Evolutionary conservation across 1,140 invertebrate species (phyloP), one percentile per base, ranked within the genome.

Genomic region (Tyrophagus putrescentiae): DNA sequence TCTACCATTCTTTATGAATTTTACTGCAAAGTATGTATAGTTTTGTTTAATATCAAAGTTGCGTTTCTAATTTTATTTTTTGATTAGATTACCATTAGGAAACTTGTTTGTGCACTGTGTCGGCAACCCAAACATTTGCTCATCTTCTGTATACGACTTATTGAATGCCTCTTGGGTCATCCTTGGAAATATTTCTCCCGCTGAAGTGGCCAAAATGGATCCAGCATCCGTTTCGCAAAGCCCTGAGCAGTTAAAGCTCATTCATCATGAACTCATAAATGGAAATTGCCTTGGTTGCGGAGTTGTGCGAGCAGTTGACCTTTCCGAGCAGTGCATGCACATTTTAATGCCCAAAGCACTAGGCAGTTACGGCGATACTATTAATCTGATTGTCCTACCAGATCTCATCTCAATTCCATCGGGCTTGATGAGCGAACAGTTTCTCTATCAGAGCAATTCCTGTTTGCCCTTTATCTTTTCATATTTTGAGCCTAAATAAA

Each of bases 151-250:
- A 13, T 31, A 29, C 16, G 53, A 62, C 42, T 13, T 64, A 27
- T 34, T 64, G 13, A 50, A 57, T 25, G 11, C 25, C 18, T 62
- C 63, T 13, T 64, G 63, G 63, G 45, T 64, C 3, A 44, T 63
- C 27, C 25, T 64, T 13, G 53, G 59, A 5, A 18, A 18, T 25
- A 13, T 64, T 3, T 45, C 52, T 45, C 23, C 11, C 25, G 50
- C 29, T 9, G 56, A 57, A 45, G 3, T 54, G 45, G 2, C 21
- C 27, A 28, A 25, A 45, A 5, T 5, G 6, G 44, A 45, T 23
- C 5, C 11, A 45, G 5, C 6, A 18, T 33, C 13, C 11, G 39
- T 4, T 33, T 27, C 25, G 1, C 11, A 54, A 34, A 13, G 7
- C 36, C 36, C n/a, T 39, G n/a, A 32, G 31, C 3, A 32, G 1